These are phyloP conservation scores for Hepsetus odoe DNA, from an alignment of 2,113 vertebrate genomes.

Conservation along the genomic window DNA sequence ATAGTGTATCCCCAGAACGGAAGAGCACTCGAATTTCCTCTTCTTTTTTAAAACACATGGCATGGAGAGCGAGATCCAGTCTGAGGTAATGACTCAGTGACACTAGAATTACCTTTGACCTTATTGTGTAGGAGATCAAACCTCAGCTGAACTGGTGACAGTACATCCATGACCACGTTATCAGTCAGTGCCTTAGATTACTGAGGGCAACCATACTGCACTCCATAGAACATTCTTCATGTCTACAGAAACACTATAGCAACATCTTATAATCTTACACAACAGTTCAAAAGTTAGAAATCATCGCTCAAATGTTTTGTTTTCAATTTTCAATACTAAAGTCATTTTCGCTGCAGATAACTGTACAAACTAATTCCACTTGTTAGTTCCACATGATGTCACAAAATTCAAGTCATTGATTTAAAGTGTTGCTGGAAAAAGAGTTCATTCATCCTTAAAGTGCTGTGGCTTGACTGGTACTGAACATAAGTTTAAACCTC, in stretches of 20 bases:
- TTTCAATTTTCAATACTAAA: neutral
- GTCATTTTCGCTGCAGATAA: neutral
- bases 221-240: conserved; percentile 8
- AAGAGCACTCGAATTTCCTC: neutral
- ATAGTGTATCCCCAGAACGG: neutral
- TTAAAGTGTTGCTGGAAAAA: neutral
- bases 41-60: neutral
- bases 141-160: conserved; percentile 34
- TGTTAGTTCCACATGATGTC: neutral
- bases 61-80: conserved; percentile 1
- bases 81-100: conserved; percentile 35
- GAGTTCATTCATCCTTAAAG: too few species aligned
- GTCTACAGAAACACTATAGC: neutral
- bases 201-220: conserved; percentile 22
- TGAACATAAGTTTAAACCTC: too few species aligned
- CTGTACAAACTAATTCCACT: neutral
- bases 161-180: conserved; percentile 35
- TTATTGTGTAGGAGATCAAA: conserved; percentile 29
- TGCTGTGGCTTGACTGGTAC: too few species aligned
- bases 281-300: neutral
- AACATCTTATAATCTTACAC: neutral
- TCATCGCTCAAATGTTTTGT: too few species aligned
- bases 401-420: neutral
- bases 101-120: conserved; percentile 45
- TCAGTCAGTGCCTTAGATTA: conserved; percentile 48